phyloP scores from a whole-genome alignment of 2,113 vertebrate species.

The Marmota monax region DNA sequence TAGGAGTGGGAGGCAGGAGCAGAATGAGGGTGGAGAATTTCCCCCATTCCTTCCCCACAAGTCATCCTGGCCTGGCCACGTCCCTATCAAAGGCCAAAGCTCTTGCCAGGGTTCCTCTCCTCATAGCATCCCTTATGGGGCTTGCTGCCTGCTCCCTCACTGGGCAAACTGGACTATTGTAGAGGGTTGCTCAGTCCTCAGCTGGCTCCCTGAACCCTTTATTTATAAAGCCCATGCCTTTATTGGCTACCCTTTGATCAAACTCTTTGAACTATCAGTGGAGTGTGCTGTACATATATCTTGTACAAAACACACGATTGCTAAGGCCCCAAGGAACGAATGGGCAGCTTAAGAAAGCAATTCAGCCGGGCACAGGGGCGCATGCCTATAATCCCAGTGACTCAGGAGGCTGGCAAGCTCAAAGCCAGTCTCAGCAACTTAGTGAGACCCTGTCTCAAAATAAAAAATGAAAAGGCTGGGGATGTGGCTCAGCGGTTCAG shows the following conservation, averaged over 20 bases:
- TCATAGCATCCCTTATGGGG: fast-evolving
- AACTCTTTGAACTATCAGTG: not conserved
- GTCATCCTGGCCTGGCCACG: not conserved
- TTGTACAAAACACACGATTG: not conserved
- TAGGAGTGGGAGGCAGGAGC: not conserved
- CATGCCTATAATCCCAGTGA: no score
- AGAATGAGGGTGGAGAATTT: not conserved
- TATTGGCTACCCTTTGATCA: not conserved
- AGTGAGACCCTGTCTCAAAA: no score
- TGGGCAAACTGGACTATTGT: not conserved
- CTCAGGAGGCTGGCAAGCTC: no score
- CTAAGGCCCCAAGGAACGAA: not conserved
- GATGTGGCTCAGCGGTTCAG: no score
- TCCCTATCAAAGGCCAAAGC: not conserved
- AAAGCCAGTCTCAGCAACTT: no score
- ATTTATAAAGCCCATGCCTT: not conserved
- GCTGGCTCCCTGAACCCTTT: not conserved
- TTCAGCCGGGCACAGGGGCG: no score
- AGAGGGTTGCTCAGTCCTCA: not conserved
- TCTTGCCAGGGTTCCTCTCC: not conserved
- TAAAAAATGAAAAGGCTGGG: no score
- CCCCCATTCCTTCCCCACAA: not conserved
- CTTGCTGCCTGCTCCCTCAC: not conserved
- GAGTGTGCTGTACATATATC: not conserved
- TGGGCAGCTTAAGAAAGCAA: not conserved